Base-by-base conservation (phyloP, 2,888 invertebrate genomes). In the Xestia xanthographa region DNA sequence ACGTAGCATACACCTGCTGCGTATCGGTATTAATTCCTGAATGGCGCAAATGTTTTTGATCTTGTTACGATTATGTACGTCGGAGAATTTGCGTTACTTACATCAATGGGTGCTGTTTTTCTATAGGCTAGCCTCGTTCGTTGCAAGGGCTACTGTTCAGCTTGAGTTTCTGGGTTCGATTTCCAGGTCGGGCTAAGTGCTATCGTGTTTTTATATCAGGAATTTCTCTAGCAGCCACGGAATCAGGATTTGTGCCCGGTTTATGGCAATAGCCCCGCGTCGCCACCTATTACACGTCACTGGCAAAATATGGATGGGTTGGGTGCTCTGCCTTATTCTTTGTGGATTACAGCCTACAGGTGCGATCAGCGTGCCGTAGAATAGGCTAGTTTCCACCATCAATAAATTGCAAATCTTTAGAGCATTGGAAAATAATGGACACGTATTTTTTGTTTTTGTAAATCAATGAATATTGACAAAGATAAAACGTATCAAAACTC, bases 1-100 rank as follows among this genome's bases (percentile, higher is more conserved):
- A 63, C n/a, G 34, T 11, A 3, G 63, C 58, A 22, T 71, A 76
- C 86, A 75, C 80, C 77, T 85, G 77, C 65, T 79, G 53, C 66
- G 75, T 82, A 70, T 79, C 72, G 12, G 3, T 48, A 79, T 75
- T 67, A 58, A 80, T 67, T 78, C 29, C 41, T 75, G 77, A 79
- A 77, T 67, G 67, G 71, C 62, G 45, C 29, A 65, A 62, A 69
- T 17, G 29, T 75, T 48, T 67, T 9, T 79, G 56, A 71, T 79
- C 63, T 48, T 75, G 41, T 62, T 72, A 69, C 34, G 29, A 66
- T 69, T 66, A 68, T 62, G n/a, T 69, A 20, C 77, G 62, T 22
- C 12, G 5, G 70, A 68, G 45, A 53, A 71, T 65, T 53, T 43
- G 20, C 9, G 53, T 80, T 56, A 71, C 70, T 80, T 56, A 71